Evolutionary conservation across 2,797 vertebrate genomes (phyloP).

Genomic region (Pyrocephalus nanus): DNA sequence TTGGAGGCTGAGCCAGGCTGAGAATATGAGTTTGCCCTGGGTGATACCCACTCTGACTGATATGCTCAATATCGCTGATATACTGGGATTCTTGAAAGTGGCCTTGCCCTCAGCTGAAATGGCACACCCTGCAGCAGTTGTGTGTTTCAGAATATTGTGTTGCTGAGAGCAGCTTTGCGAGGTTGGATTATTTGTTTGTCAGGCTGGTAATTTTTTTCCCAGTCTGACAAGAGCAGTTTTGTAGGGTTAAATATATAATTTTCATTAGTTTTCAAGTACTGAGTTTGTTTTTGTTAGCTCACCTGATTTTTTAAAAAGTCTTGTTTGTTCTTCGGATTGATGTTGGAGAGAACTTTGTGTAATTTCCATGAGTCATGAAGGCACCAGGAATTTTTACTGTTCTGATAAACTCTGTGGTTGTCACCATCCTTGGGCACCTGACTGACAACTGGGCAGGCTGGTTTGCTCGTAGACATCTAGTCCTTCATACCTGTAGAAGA

Average conservation of each 20-base stretch:
- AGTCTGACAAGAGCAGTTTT: slow-evolving; percentile 15
- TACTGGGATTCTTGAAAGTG: not conserved
- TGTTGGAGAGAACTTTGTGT: not conserved
- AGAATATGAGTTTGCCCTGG: not conserved
- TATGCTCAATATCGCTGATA: not conserved
- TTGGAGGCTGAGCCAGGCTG: not conserved
- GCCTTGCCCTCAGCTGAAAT: not conserved
- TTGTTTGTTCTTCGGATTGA: slow-evolving; percentile 36
- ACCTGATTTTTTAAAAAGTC: not conserved
- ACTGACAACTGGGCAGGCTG: not conserved
- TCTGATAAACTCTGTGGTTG: not conserved
- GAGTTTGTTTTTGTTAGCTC: not conserved
- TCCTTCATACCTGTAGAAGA: not conserved
- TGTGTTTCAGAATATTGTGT: not conserved
- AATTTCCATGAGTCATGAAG: not conserved
- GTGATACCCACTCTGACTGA: not conserved
- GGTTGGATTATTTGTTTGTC: slow-evolving; percentile 1
- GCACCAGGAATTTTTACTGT: not conserved
- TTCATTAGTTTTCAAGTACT: slow-evolving; percentile 11
- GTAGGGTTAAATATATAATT: not conserved
- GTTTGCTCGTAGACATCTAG: not conserved
- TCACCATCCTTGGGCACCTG: not conserved
- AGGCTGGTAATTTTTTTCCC: not conserved
- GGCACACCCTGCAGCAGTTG: not conserved
- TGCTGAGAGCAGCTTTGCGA: not conserved